Percentiles rank a stretch among this genome's conserved stretches.
phyloP scores from a whole-genome alignment of 2,797 vertebrate species.

The Rhynchotus rufescens region DNA sequence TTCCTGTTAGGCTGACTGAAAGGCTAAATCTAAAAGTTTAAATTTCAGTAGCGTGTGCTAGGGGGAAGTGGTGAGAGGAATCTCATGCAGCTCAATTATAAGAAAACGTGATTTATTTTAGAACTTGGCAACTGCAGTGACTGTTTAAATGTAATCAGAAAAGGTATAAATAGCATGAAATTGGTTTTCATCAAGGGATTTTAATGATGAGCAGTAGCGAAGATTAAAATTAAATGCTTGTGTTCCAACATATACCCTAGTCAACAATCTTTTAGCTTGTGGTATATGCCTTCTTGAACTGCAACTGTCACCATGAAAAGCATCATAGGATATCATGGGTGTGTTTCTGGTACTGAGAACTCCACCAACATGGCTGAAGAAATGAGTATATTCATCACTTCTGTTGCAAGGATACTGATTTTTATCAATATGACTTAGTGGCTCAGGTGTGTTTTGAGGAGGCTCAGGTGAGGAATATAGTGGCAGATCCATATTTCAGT shows the following conservation, averaged over 20 bases:
- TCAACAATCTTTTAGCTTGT: neutral
- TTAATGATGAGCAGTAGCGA: neutral
- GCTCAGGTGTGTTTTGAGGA: no score
- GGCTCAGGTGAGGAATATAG: neutral
- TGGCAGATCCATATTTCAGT: neutral
- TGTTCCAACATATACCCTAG: neutral
- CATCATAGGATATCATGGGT: neutral
- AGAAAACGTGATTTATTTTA: neutral
- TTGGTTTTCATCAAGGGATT: neutral
- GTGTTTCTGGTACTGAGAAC: neutral
- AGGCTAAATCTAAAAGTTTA: neutral
- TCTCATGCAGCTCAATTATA: neutral
- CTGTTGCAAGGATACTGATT: neutral
- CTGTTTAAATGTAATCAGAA: neutral
- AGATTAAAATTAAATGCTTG: neutral
- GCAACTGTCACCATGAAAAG: neutral
- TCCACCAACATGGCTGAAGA: rapidly evolving
- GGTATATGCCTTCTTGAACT: neutral
- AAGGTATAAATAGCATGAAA: neutral
- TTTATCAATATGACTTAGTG: neutral
- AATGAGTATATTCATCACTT: neutral
- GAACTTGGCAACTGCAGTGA: neutral
- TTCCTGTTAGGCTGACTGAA: neutral
- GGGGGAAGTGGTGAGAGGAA: neutral
- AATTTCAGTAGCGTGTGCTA: neutral